A percentile compares a stretch with the other conserved stretches of the same genome.
phyloP scores from a whole-genome alignment of 2,888 invertebrate species.

The Brenthis ino region DNA sequence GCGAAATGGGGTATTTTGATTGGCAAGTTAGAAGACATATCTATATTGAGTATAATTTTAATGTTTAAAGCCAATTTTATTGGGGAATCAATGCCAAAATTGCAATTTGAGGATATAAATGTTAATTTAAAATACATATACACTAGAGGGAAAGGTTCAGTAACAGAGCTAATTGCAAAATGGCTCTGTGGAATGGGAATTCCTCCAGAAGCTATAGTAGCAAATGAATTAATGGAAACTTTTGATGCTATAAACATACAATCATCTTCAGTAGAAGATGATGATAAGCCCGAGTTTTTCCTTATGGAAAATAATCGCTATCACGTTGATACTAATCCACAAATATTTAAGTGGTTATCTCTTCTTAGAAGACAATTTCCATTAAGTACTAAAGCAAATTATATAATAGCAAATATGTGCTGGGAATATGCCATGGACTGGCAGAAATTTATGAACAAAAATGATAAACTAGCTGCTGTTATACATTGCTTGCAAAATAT shows the following conservation, averaged over 20 bases:
- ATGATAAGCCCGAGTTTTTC: conserved; percentile 55
- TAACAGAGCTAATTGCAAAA: conserved; percentile 93
- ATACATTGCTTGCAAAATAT: conserved; percentile 86
- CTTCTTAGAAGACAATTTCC: conserved; percentile 91
- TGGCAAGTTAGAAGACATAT: conserved; percentile 94
- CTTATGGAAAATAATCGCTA: conserved; percentile 64
- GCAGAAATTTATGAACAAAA: conserved; percentile 88
- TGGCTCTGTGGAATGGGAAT: conserved; percentile 91
- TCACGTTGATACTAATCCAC: conserved; percentile 67
- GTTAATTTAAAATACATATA: conserved; percentile 86
- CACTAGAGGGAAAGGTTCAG: conserved; percentile 88
- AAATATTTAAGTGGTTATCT: conserved; percentile 84
- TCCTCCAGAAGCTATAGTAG: conserved; percentile 83
- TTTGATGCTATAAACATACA: conserved; percentile 50
- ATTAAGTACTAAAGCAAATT: conserved; percentile 90
- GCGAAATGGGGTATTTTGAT: conserved; percentile 93
- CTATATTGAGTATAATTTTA: conserved; percentile 88
- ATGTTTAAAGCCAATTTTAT: conserved; percentile 72
- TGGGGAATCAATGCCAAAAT: conserved; percentile 74
- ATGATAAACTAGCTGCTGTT: conserved; percentile 87
- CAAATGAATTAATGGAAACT: conserved; percentile 70
- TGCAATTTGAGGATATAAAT: conserved; percentile 80
- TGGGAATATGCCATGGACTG: conserved; percentile 96
- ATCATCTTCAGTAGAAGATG: conserved; percentile 46
- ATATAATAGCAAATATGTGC: conserved; percentile 91